A percentile compares a stretch with the other conserved stretches of the same genome.
phyloP scores from a whole-genome alignment of 2,113 vertebrate genomes.

The Neoarius graeffei region DNA sequence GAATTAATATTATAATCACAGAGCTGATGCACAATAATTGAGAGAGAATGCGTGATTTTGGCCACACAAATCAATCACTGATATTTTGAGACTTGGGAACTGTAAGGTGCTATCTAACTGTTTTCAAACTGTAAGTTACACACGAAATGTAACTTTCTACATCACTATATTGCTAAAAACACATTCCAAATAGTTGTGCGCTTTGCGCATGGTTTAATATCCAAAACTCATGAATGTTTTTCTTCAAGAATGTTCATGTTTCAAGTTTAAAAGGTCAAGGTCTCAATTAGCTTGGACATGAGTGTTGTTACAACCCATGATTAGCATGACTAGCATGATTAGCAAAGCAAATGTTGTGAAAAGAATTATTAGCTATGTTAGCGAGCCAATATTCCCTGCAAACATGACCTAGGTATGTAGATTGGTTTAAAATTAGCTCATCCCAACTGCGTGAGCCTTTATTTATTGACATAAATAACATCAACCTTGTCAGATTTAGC shows the following conservation, averaged over 20 bases:
- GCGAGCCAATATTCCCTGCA: neutral
- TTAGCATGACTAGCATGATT: neutral
- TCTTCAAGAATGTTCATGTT: neutral
- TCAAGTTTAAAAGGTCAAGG: neutral
- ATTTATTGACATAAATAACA: neutral
- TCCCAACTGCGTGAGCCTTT: neutral
- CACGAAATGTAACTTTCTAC: no score
- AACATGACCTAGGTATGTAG: neutral
- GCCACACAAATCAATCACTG: no score
- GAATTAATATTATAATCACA: no score
- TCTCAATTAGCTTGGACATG: neutral
- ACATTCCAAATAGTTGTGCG: neutral
- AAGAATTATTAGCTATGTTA: neutral
- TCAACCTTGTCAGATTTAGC: neutral
- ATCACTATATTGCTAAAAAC: neutral
- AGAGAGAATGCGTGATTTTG: no score
- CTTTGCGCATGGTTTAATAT: neutral
- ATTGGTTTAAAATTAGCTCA: neutral
- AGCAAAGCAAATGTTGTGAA: neutral
- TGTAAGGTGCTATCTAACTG: no score
- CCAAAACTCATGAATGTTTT: neutral
- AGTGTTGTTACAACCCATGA: neutral
- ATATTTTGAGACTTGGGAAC: no score
- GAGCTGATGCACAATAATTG: no score
- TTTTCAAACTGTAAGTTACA: no score